Evolutionary conservation across 2,797 vertebrate genomes (phyloP), one percentile per base, ranked within the genome.

Genomic region (Mallotus villosus): DNA sequence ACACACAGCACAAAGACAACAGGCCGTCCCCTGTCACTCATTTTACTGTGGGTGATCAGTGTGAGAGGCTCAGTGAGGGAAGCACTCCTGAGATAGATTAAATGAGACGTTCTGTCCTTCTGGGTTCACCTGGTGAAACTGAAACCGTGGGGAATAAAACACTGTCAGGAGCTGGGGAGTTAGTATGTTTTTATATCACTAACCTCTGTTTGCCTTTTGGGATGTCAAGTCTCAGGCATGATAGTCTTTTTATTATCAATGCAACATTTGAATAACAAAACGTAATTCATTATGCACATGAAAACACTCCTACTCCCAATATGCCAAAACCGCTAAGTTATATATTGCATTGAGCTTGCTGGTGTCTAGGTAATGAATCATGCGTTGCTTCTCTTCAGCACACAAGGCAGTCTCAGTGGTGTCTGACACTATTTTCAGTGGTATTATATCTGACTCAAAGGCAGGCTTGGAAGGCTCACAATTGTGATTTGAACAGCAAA

Each of bases 1-100:
- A 93, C 91, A 92, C 88, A 71, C 86, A 87, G 89, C 88, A 84
- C 89, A 88, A 82, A 87, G 87, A 88, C 88, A 86, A 88, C 89
- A 88, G 87, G 79, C 88, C 86, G 69, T 85, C 82, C 85, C 75
- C 88, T 89, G 86, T 89, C 90, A 89, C 80, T 91, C 86, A 89
- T 83, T 81, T 87, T 84, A 70, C 79, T 63, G 79, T 80, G 41
- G 82, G 77, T 84, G 86, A 87, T 86, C 82, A 77, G 85, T 78
- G 72, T 74, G 73, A 67, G 49, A 67, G 67, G 82, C 59, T 68
- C 74, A 82, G 82, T 59, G 71, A 82, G 79, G 41, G 16, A 55
- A n/a, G 51, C 76, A 46, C 83, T 87, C 84, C 83, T 76, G 76
- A 78, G 84, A 83, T 78, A 84, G 81, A 89, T 87, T 88, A 82